Base-by-base conservation (phyloP, 2,888 invertebrate species). In the Microctonus aethiopoides region DNA sequence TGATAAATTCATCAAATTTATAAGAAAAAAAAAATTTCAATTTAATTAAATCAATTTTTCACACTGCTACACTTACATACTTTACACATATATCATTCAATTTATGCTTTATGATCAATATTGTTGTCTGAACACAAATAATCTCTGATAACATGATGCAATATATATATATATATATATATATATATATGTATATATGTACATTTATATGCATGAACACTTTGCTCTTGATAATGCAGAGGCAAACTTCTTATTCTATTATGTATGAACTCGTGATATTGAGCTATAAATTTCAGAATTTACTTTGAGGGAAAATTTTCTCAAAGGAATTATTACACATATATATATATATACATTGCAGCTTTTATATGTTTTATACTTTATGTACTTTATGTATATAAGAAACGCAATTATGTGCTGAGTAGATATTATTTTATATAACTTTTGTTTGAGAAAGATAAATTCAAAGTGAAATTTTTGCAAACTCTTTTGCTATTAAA, bases 211-310 rank as follows among this genome's bases (percentile, higher is more conserved):
- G 7, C 29, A 29, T 5, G 29, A 29, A 29, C 29, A 5, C 7
- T 29, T 29, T 6, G 16, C 16, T 46, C 16, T 20, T 46, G 46
- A 46, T 46, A 16, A 46, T 46, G 16, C 46, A 46, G 20, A n/a
- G n/a, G 46, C 3, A 46, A 46, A 46, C 46, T 46, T 46, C 20
- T 16, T 46, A 46, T 46, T 46, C 46, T 20, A 16, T 16, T 46
- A 46, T 46, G 16, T 81, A 79, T 79, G 73, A 80, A 80, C 79
- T 79, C 80, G 72, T 76, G 46, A 46, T 46, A 82, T 83, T 80
- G 69, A 78, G 79, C 82, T 61, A 83, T 83, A 82, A 83, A 83
- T 83, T 78, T 75, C 52, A 68, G 81, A 80, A 81, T 81, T 81
- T 79, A 82, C 78, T 79, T 78, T 67, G 67, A 73, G 70, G 67